These are phyloP conservation scores for Phyllostomus hastatus DNA, from an alignment of 2,113 vertebrate species.

Conservation along the genomic window DNA sequence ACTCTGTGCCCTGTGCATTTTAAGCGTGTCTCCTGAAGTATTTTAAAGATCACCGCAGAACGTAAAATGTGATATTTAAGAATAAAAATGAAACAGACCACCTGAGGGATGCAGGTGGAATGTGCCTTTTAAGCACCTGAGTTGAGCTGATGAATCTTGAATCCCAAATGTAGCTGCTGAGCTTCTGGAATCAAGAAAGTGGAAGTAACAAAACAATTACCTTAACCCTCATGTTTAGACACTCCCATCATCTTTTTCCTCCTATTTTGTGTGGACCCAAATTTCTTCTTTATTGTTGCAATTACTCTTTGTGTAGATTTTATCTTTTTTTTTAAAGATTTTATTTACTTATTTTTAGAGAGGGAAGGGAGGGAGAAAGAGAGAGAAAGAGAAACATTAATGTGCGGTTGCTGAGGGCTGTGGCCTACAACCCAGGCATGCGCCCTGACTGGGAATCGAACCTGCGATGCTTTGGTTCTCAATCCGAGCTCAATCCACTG, in stretches of 20 bases:
- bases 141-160: neutral
- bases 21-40: neutral
- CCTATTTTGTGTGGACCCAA: neutral
- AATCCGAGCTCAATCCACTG: too few species aligned
- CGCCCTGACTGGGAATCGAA: too few species aligned
- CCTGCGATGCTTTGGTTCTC: too few species aligned
- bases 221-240: neutral
- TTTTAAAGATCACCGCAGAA: slow-evolving; percentile 22
- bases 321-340: too few species aligned
- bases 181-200: neutral
- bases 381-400: too few species aligned
- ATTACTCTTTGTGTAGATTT: neutral
- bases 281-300: neutral
- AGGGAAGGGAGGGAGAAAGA: too few species aligned
- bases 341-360: too few species aligned
- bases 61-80: neutral
- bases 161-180: neutral
- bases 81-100: neutral
- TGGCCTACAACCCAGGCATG: too few species aligned
- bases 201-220: neutral
- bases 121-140: neutral
- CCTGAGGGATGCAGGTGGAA: neutral
- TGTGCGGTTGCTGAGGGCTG: too few species aligned
- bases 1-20: neutral
- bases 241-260: neutral